phyloP scores from a whole-genome alignment of 1,140 invertebrate species.

The Saccostrea cuccullata region DNA sequence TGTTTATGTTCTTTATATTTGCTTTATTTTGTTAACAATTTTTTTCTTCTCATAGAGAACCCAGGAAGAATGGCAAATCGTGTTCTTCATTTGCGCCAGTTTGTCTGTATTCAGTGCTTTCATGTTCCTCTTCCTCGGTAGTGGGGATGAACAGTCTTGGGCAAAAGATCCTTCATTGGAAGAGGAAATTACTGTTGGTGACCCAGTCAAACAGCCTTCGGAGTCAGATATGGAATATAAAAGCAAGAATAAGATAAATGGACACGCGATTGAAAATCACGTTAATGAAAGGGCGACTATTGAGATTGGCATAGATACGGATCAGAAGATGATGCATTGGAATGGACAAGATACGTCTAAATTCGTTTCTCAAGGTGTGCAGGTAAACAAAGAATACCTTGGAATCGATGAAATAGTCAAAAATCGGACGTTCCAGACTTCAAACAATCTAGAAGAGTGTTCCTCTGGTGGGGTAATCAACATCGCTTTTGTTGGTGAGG shows the following conservation, averaged over 20 bases:
- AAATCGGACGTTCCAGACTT: not conserved
- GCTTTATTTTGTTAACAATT: too few species aligned
- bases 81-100: conserved; percentile 76
- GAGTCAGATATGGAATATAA: not conserved
- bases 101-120: conserved; percentile 74
- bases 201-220: not conserved
- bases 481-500: not conserved
- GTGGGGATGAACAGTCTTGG: conserved; percentile 72
- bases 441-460: not conserved
- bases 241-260: not conserved
- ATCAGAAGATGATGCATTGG: not conserved
- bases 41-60: conserved; percentile 67
- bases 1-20: too few species aligned
- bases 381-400: not conserved
- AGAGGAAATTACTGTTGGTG: not conserved
- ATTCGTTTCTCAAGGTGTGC: not conserved
- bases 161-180: conserved; percentile 58
- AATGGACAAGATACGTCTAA: not conserved
- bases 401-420: not conserved
- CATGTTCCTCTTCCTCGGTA: conserved; percentile 74
- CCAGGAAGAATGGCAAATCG: conserved; percentile 76
- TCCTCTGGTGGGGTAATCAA: not conserved
- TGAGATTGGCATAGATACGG: not conserved
- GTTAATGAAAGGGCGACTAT: not conserved
- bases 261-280: not conserved